Conservation (phyloP, 1,140 invertebrate genomes). For the Stratiolaelaps scimitus region DNA sequence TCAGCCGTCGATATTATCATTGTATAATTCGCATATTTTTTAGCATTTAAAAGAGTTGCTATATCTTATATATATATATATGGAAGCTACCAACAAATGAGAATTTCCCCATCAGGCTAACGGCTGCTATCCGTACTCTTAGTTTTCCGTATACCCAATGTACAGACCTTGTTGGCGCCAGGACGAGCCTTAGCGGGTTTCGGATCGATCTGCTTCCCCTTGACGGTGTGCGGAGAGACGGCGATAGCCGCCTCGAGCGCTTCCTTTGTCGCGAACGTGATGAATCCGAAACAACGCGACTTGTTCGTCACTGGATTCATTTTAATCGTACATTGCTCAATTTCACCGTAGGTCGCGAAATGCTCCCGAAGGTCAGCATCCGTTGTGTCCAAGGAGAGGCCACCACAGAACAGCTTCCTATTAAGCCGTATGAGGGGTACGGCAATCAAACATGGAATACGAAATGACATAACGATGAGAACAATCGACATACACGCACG, state of each 20-base stretch:
- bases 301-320: constrained; percentile 77
- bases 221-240: constrained; percentile 62
- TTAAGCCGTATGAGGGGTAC: constrained; percentile 41
- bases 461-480: no score
- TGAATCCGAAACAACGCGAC: constrained; percentile 83
- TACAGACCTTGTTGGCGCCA: constrained; percentile 51
- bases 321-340: constrained; percentile 85
- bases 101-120: no score
- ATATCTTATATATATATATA: no score
- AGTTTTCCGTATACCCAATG: constrained; percentile 26
- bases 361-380: constrained; percentile 74
- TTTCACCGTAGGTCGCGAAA: constrained; percentile 74
- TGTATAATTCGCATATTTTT: no score
- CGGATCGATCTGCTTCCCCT: constrained; percentile 83
- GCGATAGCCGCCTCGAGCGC: constrained; percentile 68
- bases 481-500: no score
- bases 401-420: constrained; percentile 96
- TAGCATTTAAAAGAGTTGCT: no score
- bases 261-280: constrained; percentile 74
- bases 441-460: no score
- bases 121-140: no score
- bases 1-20: no score
- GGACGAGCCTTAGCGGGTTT: constrained; percentile 84
- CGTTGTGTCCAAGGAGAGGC: constrained; percentile 90
- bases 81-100: no score